Evolutionary conservation across 2,797 vertebrate genomes (phyloP).

Genomic region (Sylvia borin): DNA sequence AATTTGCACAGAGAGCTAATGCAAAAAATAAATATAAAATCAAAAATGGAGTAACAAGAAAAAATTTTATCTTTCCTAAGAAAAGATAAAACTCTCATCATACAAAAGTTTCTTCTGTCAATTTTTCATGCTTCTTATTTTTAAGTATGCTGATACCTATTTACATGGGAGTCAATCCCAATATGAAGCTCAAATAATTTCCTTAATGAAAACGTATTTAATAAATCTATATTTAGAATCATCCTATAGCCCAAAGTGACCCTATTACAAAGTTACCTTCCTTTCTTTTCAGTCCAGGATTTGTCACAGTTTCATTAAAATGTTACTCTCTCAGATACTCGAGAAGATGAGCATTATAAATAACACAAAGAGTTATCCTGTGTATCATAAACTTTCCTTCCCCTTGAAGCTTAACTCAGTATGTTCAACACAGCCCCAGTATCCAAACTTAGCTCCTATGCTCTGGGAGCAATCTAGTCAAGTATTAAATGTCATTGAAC

Average conservation of each 20-base stretch:
- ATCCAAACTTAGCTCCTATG: not conserved
- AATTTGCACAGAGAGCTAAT: not conserved
- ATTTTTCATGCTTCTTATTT: not conserved
- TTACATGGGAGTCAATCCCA: not conserved
- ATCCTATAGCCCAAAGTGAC: not conserved
- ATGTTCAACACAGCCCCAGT: not conserved
- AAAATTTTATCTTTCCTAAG: not conserved
- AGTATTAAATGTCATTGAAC: not conserved
- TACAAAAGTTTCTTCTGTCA: not conserved
- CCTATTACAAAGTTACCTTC: not conserved
- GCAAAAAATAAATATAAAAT: not conserved
- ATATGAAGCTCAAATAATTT: not conserved
- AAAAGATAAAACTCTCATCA: not conserved
- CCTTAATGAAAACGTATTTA: not conserved
- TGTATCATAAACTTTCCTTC: not conserved
- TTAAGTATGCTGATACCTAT: not conserved
- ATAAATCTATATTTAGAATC: not conserved
- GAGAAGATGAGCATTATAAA: not conserved
- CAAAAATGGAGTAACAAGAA: not conserved
- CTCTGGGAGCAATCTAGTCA: not conserved
- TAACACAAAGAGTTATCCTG: not conserved
- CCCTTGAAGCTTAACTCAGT: not conserved
- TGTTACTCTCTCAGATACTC: not conserved
- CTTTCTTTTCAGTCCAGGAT: not conserved
- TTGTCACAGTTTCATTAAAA: not conserved